Evolutionary conservation across 1,140 invertebrate species (phyloP), one percentile per base, ranked within the genome.

Genomic region (Musca vetustissima): DNA sequence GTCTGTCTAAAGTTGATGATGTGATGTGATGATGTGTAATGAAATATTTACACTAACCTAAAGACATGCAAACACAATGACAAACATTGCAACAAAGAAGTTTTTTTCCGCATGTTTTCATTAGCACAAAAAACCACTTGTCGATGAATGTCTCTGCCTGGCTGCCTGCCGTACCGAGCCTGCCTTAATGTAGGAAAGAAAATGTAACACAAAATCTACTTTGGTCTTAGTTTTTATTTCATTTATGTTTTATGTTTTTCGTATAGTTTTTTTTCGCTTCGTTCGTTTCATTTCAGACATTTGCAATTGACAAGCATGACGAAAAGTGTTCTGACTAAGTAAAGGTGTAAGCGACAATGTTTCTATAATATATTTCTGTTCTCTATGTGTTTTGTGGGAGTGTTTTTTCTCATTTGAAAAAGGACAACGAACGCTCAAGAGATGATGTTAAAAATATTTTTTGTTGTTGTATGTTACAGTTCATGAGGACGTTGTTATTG

Each of bases 21-120:
- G 36, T 11, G 1, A 13, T 43, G 6, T 11, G 36, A 8, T 13
- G 11, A 8, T 13, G 6, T 43, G 6, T 11, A 13, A 7, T 9
- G 7, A 57, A 25, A 47, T 64, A 19, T 47, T 64, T 64, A 49
- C 61, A 64, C 47, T 64, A 64, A 64, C 61, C 61, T 64, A 64
- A 64, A 64, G 61, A 64, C 36, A 64, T 64, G 61, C 61, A 64
- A 64, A 47, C 19, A 61, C 24, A 61, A n/a, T 28, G 36, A 32
- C 47, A 7, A 24, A 13, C n/a, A 22, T 53, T 53, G 17, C 22
- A 53, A 22, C n/a, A n/a, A n/a, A n/a, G n/a, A n/a, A n/a, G n/a
- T n/a, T 52, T 52, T 52, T 52, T 17, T 52, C 36, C 36, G 36
- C 21, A 52, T 21, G 49, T 52, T 52, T 52, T 52, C 21, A 17